These are phyloP conservation scores for Molothrus aeneus DNA, from an alignment of 2,797 vertebrate genomes.

Conservation along the genomic window DNA sequence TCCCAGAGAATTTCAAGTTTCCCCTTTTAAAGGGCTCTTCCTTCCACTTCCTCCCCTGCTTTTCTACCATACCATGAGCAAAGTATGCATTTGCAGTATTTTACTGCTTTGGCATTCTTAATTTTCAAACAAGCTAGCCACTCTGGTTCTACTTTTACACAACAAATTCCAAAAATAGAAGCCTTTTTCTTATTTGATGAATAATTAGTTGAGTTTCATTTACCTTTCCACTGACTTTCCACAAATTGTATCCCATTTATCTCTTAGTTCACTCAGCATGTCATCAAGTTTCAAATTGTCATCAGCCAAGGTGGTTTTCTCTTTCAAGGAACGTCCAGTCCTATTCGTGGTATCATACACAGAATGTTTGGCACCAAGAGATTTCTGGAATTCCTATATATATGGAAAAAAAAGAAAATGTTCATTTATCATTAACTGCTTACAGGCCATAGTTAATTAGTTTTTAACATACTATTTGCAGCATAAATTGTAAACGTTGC, in stretches of 20 bases:
- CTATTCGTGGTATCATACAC: constrained; percentile 94
- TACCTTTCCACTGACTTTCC: constrained; percentile 99
- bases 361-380: constrained; percentile 94
- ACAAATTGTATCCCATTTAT: constrained; percentile 98
- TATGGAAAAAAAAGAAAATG: not conserved
- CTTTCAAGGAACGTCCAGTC: constrained; percentile 93
- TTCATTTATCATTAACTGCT: not conserved
- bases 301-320: constrained; percentile 91
- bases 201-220: not conserved
- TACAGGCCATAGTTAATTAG: not conserved
- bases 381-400: constrained; percentile 93
- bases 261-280: constrained; percentile 96
- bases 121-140: not conserved
- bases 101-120: not conserved
- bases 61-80: not conserved
- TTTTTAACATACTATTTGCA: not conserved
- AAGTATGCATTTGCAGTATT: not conserved
- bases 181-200: not conserved
- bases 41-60: too few relatives aligned
- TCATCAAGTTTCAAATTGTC: constrained; percentile 94
- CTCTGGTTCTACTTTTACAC: not conserved
- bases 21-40: not conserved
- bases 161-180: not conserved
- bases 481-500: not conserved
- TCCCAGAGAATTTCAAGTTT: not conserved